Evolutionary conservation across 2,888 invertebrate species (phyloP).

Genomic region (Pandemis cinnamomeana): DNA sequence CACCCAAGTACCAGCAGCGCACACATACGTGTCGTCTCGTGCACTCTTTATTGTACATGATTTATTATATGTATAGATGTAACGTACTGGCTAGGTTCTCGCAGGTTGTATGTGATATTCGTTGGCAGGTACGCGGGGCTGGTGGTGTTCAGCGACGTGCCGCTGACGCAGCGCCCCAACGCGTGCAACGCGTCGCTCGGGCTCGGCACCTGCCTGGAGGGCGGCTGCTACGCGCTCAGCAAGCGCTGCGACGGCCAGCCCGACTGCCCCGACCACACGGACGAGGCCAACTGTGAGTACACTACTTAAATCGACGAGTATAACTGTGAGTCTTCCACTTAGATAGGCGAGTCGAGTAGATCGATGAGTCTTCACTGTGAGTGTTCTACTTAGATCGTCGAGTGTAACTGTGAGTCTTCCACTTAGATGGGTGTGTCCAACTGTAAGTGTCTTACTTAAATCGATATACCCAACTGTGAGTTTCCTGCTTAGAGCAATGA

Average conservation of each 20-base stretch:
- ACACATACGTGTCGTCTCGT: too few species aligned
- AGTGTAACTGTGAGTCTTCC: too few species aligned
- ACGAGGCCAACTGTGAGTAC: slow-evolving; percentile 90
- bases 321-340: too few species aligned
- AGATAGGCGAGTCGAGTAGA: too few species aligned
- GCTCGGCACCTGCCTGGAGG: slow-evolving; percentile 91
- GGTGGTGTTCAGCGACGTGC: slow-evolving; percentile 95
- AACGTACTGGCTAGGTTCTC: too few species aligned
- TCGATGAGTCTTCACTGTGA: too few species aligned
- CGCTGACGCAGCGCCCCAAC: slow-evolving; percentile 87
- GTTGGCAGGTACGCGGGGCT: slow-evolving; percentile 87
- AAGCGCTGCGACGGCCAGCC: slow-evolving; percentile 91
- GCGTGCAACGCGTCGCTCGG: slow-evolving; percentile 90
- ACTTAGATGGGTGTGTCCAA: slow-evolving; percentile 83
- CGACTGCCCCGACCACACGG: slow-evolving; percentile 94
- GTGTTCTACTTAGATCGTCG: too few species aligned
- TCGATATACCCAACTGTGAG: background rate
- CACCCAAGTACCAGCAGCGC: too few species aligned
- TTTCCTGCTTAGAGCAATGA: too few species aligned
- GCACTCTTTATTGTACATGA: too few species aligned
- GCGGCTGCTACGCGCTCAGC: slow-evolving; percentile 89
- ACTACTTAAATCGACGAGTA: background rate
- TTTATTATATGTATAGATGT: too few species aligned
- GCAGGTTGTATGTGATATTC: background rate
- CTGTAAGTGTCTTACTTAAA: slow-evolving; percentile 76